Evolutionary conservation across 1,140 invertebrate species (phyloP), one percentile per base, ranked within the genome.

Genomic region (Halesus radiatus): DNA sequence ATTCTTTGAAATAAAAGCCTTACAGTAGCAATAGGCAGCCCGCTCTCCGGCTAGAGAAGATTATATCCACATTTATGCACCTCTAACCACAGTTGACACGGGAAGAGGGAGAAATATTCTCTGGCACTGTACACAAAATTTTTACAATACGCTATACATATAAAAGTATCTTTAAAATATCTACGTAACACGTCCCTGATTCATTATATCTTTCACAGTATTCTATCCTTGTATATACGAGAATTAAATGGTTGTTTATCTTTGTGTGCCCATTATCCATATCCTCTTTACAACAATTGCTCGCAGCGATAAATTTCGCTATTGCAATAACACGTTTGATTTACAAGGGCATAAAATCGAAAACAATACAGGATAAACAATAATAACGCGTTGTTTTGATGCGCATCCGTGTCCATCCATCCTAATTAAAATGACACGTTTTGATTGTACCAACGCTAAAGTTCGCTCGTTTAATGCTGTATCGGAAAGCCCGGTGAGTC

Each of bases 401-500:
- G 50, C 37, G 22, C 37, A 53, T 73, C 45, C 45, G 62, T 16
- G 62, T 64, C 26, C 26, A 32, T 64, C 22, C 26, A 29, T 64
- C 26, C 22, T n/a, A 26, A 64, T 29, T 56, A 29, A 13, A 64
- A 64, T 64, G 62, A 29, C 62, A 16, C 10, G 8, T 16, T 64
- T 64, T 26, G 62, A 64, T 64, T 29, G 62, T 32, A 13, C 62
- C 22, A n/a, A 15, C 22, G 26, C 16, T 20, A 64, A 26, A 22
- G 62, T 18, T 15, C 70, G 7, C 13, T 73, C 16, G 22, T 64
- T 64, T 26, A 10, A 18, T n/a, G 13, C 32, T 32, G 26, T 64
- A 26, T 22, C n/a, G 29, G 80, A 81, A 81, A 81, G 53, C 75
- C 80, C 80, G 66, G 64, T 81, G 80, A 81, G 52, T 52, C 29